Evolutionary conservation across 2,797 vertebrate genomes (phyloP), one percentile per base, ranked within the genome.

Genomic region (Antrozous pallidus): DNA sequence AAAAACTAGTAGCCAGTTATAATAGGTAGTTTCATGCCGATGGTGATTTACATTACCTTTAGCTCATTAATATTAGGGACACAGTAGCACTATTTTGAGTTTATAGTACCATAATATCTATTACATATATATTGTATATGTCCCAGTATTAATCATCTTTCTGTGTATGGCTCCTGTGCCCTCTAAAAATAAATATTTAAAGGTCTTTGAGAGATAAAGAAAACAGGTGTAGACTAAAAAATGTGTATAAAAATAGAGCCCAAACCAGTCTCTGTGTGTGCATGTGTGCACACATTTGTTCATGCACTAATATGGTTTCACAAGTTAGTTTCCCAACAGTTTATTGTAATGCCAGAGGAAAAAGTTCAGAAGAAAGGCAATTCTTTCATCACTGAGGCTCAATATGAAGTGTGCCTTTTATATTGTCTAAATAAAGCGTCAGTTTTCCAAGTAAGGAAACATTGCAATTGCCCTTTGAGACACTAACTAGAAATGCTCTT

Each of bases 1-100:
- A 85, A 94, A 94, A 90, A 93, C n/a, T 86, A 83, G 22, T 67
- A 90, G 0, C 28, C 10, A 83, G 69, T 79, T 94, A 54, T 45
- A 74, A 33, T 40, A 58, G 42, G 31, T 56, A 74, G 11, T 40
- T 92, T 92, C 7, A 74, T 51, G 51, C 33, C 9, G 69, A 26
- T 5, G 31, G 33, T 77, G 47, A 45, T 75, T 94, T 74, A 54
- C 7, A 31, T 92, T 86, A 42, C 36, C 17, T 33, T 49, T 82
- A 20, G 18, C 4, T 83, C 63, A 92, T 81, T 88, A 67, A 40
- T 78, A 49, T 56, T 78, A 81, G 28, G 22, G n/a, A 92, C 12
- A 20, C 51, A 86, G 11, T 33, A 79, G 49, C 17, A 54, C 69
- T 95, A 54, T 56, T 24, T 89, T 95, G 22, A 85, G 22, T 83